These are phyloP conservation scores for Cyaniris semiargus DNA, from an alignment of 2,888 invertebrate genomes.

Conservation along the genomic window DNA sequence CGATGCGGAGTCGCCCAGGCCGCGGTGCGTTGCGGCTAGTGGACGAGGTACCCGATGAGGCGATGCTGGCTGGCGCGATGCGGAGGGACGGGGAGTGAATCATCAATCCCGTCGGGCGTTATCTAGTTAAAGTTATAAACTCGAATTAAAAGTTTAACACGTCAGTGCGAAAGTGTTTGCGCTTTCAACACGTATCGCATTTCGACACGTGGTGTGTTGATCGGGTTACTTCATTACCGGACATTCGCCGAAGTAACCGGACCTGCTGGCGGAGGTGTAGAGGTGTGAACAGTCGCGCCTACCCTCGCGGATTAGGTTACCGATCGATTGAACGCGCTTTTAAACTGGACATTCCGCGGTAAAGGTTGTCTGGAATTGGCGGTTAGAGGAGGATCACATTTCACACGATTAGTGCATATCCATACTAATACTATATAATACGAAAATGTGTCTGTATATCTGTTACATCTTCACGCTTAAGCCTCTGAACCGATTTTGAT, in stretches of 20 bases:
- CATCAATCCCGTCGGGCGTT: too few species aligned
- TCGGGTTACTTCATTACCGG: background rate
- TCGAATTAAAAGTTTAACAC: background rate
- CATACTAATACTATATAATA: too few species aligned
- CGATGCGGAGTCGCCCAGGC: too few species aligned
- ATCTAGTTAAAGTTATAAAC: too few species aligned
- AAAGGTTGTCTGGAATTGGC: background rate
- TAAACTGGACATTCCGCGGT: background rate
- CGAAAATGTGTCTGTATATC: too few species aligned
- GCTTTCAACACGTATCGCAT: background rate
- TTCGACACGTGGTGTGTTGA: background rate
- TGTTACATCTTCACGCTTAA: too few species aligned
- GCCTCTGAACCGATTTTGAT: too few species aligned
- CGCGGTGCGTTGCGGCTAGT: too few species aligned
- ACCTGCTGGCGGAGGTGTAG: background rate
- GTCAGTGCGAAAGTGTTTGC: background rate
- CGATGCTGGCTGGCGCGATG: too few species aligned
- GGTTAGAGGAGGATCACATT: background rate
- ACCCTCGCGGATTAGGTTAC: background rate
- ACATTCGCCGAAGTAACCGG: background rate
- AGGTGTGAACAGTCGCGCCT: constrained; percentile 1
- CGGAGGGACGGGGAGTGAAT: too few species aligned
- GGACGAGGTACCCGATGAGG: too few species aligned
- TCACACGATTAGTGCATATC: too few species aligned
- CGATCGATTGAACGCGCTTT: background rate